Evolutionary conservation across 92 coral and sea anemone genomes (phyloP).

Genomic region (Plumapathes pennacea): DNA sequence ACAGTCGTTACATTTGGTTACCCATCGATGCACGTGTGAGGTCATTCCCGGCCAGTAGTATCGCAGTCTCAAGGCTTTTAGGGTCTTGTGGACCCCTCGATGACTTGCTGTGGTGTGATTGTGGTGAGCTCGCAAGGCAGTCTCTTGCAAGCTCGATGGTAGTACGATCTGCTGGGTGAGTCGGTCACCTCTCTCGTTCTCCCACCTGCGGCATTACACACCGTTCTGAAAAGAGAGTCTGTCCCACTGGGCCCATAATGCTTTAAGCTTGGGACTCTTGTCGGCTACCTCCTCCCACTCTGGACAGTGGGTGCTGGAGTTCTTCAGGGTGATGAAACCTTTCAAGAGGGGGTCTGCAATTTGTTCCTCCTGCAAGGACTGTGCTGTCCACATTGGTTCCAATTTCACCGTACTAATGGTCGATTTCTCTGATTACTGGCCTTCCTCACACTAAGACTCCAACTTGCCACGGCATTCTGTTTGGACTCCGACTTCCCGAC

Average conservation of each 20-base stretch:
- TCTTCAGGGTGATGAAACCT: not conserved
- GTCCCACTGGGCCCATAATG: no score
- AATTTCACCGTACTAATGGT: slow-evolving; percentile 28
- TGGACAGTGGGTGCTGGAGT: not conserved
- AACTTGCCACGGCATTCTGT: no score
- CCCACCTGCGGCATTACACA: no score
- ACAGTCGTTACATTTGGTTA: slow-evolving; percentile 21
- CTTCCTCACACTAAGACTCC: no score
- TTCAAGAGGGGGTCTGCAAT: slow-evolving; percentile 1
- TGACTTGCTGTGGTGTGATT: slow-evolving; percentile 20
- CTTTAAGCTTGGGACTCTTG: not conserved
- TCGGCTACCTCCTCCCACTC: slow-evolving; percentile 1
- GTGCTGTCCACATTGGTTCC: slow-evolving; percentile 25
- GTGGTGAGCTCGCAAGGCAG: slow-evolving; percentile 7
- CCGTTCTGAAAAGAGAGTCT: no score
- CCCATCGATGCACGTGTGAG: slow-evolving; percentile 10
- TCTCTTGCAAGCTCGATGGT: no score
- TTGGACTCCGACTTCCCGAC: slow-evolving; percentile 14
- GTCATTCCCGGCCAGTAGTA: slow-evolving; percentile 41
- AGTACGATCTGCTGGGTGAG: no score
- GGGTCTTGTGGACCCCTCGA: slow-evolving; percentile 21
- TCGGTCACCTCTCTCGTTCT: no score
- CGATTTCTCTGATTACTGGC: no score
- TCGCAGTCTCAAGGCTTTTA: slow-evolving; percentile 8
- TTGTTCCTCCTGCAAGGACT: slow-evolving; percentile 13